Percentiles rank a stretch among this genome's conserved stretches.
phyloP scores from a whole-genome alignment of 1,140 invertebrate genomes.

The Belonocnema kinseyi region DNA sequence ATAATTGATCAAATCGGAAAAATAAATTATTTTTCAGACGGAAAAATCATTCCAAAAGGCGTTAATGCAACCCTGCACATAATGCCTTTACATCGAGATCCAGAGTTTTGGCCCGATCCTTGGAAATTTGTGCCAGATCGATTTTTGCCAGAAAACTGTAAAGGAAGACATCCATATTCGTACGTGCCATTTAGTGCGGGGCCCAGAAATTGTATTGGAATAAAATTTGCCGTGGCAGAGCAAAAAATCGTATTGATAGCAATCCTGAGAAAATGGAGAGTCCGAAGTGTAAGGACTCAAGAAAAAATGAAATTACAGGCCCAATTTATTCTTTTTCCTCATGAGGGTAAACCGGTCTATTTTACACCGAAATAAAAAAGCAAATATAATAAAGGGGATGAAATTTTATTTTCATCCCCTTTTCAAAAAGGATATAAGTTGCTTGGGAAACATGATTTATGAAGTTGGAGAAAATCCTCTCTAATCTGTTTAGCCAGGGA shows the following conservation, averaged over 20 bases:
- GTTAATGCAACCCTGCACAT: slow-evolving; percentile 68
- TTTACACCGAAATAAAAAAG: slow-evolving; percentile 41
- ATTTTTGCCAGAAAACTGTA: slow-evolving; percentile 75
- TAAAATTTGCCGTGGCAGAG: slow-evolving; percentile 78
- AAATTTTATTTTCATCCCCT: not conserved
- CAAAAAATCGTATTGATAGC: slow-evolving; percentile 73
- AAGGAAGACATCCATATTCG: slow-evolving; percentile 69
- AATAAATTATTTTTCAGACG: slow-evolving; percentile 41
- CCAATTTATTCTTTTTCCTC: slow-evolving; percentile 60
- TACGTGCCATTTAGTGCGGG: slow-evolving; percentile 80
- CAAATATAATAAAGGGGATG: no score
- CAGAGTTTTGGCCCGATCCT: slow-evolving; percentile 77
- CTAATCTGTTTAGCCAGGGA: not conserved
- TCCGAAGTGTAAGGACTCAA: slow-evolving; percentile 69
- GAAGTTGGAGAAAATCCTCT: not conserved
- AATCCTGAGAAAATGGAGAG: slow-evolving; percentile 77
- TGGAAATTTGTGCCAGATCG: slow-evolving; percentile 80
- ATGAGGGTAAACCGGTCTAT: slow-evolving; percentile 47
- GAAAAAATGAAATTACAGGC: slow-evolving; percentile 55
- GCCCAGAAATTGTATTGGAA: slow-evolving; percentile 79
- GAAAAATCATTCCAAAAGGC: slow-evolving; percentile 63
- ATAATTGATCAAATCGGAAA: no score
- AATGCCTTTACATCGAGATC: slow-evolving; percentile 79
- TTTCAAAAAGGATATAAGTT: not conserved
- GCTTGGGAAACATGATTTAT: not conserved